Conservation (phyloP, 2,113 vertebrate species). For the Pangasianodon hypophthalmus region DNA sequence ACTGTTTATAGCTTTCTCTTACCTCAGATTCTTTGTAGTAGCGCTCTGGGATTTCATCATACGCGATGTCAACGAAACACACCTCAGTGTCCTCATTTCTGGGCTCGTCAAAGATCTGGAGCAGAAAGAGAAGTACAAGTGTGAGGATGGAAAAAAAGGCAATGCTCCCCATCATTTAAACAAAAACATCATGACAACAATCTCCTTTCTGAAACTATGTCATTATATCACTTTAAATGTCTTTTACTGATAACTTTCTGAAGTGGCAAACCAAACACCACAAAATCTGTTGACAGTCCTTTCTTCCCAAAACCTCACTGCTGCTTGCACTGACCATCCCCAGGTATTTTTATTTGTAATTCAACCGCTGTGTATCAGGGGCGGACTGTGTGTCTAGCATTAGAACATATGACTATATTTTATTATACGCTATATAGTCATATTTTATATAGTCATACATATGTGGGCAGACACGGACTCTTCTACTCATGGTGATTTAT, state of each 20-base stretch:
- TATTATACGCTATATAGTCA: too few species aligned
- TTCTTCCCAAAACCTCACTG: neutral
- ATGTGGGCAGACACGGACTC: neutral
- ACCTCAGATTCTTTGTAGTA: slow-evolving; percentile 99
- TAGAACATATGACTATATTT: neutral
- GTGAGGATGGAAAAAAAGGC: neutral
- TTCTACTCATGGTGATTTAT: neutral
- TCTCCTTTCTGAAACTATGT: neutral
- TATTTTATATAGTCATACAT: neutral
- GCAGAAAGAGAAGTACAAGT: slow-evolving; percentile 34
- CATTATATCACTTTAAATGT: neutral
- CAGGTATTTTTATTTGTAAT: neutral
- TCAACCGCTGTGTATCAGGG: neutral
- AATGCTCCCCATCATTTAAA: neutral
- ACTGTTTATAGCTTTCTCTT: slow-evolving; percentile 31
- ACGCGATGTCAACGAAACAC: slow-evolving; percentile 94
- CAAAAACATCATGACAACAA: neutral
- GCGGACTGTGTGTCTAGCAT: neutral
- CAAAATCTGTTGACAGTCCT: neutral
- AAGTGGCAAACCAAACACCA: neutral
- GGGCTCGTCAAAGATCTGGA: slow-evolving; percentile 95
- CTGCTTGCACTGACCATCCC: neutral
- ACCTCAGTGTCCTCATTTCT: slow-evolving; percentile 93
- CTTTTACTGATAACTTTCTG: neutral
- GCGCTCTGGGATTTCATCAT: slow-evolving; percentile 94